A percentile compares a stretch with the other conserved stretches of the same genome.
Evolutionary conservation across 2,888 invertebrate genomes (phyloP).

Genomic region (Drosophila tanythrix): DNA sequence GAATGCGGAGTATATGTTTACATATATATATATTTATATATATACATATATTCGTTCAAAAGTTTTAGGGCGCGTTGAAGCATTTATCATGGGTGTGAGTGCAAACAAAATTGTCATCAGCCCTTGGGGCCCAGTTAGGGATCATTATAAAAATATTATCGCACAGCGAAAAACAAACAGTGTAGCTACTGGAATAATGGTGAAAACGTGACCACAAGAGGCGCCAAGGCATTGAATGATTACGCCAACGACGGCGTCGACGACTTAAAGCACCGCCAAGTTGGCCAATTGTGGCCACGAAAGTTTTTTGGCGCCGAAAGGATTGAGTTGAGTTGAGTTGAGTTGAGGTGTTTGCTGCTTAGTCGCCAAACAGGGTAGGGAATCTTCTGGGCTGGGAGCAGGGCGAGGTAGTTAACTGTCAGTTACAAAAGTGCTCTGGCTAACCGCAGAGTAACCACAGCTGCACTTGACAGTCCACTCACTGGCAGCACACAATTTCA

Average conservation of each 20-base stretch:
- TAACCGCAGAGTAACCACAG: constrained; percentile 56
- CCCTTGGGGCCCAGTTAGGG: constrained; percentile 49
- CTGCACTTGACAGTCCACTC: constrained; percentile 65
- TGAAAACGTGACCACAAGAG: constrained; percentile 73
- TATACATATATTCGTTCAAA: constrained; percentile 33
- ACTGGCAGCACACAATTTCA: constrained; percentile 24
- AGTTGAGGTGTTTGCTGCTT: constrained; percentile 43
- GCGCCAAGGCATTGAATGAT: constrained; percentile 60
- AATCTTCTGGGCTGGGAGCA: not conserved
- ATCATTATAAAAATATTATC: constrained; percentile 77
- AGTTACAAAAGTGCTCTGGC: constrained; percentile 52
- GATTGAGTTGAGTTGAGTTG: constrained; percentile 40
- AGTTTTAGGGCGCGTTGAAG: constrained; percentile 39
- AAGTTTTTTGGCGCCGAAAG: constrained; percentile 45
- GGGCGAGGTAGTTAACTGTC: constrained; percentile 16
- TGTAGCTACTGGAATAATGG: constrained; percentile 59
- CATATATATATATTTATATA: not conserved
- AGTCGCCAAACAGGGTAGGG: constrained; percentile 10
- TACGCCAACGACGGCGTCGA: constrained; percentile 32
- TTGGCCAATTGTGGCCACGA: constrained; percentile 50
- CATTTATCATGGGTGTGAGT: constrained; percentile 46
- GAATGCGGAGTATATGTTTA: constrained; percentile 8
- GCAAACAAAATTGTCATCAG: constrained; percentile 68
- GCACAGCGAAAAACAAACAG: constrained; percentile 27
- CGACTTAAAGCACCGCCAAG: constrained; percentile 45